Percentiles rank a stretch among this genome's conserved stretches.
These are phyloP conservation scores for Chelonus formosanus DNA, from an alignment of 2,888 invertebrate species.

Conservation along the genomic window DNA sequence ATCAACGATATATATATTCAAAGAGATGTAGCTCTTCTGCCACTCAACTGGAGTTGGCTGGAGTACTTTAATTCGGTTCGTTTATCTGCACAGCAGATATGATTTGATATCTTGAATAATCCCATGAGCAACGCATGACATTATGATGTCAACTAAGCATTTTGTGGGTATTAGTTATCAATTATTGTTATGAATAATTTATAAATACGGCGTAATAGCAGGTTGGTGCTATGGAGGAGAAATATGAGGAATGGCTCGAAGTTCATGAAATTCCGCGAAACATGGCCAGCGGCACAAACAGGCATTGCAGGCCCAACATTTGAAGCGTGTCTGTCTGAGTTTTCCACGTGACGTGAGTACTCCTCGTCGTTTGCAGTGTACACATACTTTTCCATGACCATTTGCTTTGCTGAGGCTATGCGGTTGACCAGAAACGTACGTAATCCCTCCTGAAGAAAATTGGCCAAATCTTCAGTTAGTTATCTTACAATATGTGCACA, in stretches of 20 bases:
- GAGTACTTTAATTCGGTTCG: neutral
- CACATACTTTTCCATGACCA: conserved; percentile 65
- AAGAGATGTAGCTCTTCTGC: too few relatives aligned
- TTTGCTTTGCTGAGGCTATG: conserved; percentile 66
- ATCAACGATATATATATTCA: too few relatives aligned
- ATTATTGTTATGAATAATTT: conserved; percentile 26
- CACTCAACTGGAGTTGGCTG: too few relatives aligned
- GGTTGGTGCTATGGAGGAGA: conserved; percentile 65
- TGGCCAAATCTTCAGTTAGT: conserved; percentile 62
- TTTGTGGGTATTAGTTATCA: conserved; percentile 37
- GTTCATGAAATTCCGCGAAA: conserved; percentile 64
- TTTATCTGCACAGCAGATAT: conserved; percentile 36
- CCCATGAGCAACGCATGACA: conserved; percentile 29
- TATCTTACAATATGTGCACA: conserved; percentile 56
- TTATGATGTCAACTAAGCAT: conserved; percentile 32
- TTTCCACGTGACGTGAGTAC: conserved; percentile 64
- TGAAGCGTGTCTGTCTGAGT: conserved; percentile 65
- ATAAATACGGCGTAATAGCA: conserved; percentile 43
- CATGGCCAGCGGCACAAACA: conserved; percentile 64
- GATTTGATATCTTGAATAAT: neutral
- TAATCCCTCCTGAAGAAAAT: conserved; percentile 64
- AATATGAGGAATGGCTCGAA: conserved; percentile 62
- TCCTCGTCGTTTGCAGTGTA: conserved; percentile 65
- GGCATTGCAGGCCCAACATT: conserved; percentile 65
- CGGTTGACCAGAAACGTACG: conserved; percentile 64